Conservation (phyloP, 2,888 invertebrate genomes). For the Drosophila helvetica region DNA sequence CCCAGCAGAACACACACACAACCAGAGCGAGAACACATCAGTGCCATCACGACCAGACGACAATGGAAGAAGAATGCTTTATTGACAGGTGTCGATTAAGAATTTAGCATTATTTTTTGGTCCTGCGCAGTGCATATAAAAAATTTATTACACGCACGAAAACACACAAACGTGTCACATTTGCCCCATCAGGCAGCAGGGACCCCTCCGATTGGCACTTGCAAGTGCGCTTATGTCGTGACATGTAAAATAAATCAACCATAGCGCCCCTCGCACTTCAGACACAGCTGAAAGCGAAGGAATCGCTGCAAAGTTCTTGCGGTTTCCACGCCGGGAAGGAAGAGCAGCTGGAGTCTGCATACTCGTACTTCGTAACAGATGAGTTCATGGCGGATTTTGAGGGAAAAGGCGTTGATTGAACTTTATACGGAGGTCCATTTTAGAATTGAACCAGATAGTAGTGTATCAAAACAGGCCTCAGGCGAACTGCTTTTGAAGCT, state of each 20-base stretch:
- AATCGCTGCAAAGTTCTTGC: slow-evolving; percentile 40
- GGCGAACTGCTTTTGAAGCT: too few species aligned
- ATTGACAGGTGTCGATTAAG: slow-evolving; percentile 80
- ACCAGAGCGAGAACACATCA: slow-evolving; percentile 22
- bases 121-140: slow-evolving; percentile 68
- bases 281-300: slow-evolving; percentile 49
- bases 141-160: slow-evolving; percentile 78
- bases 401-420: too few species aligned
- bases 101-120: slow-evolving; percentile 75
- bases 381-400: background rate
- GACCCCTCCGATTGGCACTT: slow-evolving; percentile 53
- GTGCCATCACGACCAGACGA: slow-evolving; percentile 17
- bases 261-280: slow-evolving; percentile 34
- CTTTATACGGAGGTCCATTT: too few species aligned
- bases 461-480: too few species aligned
- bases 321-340: slow-evolving; percentile 26
- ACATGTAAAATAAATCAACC: slow-evolving; percentile 78
- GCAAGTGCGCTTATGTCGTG: slow-evolving; percentile 74
- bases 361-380: background rate
- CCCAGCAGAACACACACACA: slow-evolving; percentile 25
- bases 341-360: background rate
- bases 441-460: too few species aligned
- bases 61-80: slow-evolving; percentile 48
- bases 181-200: slow-evolving; percentile 15
- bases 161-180: slow-evolving; percentile 79